Base-by-base conservation (phyloP, 2,113 vertebrate genomes). In the Nymphicus hollandicus region DNA sequence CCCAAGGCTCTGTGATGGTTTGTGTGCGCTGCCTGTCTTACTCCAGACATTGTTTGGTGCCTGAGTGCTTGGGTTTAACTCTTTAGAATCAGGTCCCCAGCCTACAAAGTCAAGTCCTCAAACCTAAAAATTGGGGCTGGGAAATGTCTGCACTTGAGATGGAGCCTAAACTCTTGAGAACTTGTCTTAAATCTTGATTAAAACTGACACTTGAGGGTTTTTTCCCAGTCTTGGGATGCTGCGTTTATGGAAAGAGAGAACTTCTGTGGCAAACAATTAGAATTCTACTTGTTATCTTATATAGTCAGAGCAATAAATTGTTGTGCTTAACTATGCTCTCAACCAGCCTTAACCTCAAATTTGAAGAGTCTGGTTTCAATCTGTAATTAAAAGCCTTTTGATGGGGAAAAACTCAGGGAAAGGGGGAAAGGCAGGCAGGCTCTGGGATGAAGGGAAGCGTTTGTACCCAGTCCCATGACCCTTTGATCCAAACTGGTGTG, bases 331-430 rank as follows among this genome's bases (percentile, higher is more conserved):
- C 90, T 89, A 2, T 1, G 1, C 81, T 94, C 44, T 65, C 82
- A 27, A 78, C 53, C 88, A 88, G 60, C 66, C 76, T 49, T 27
- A 71, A 78, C 89, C 94, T 91, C 84, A 61, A 71, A 63, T 68
- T 65, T 4, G 85, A 91, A 83, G 89, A 65, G 71, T 17, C 64
- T 50, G 70, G 91, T 74, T 69, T 69, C 78, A 4, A 56, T 47
- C 28, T 87, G 78, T 94, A 93, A 96, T 96, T 95, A 96, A 91
- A 94, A 95, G 4, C 58, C 50, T 83, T 91, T 58, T 84, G 80
- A 66, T 5, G 27, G 49, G 64, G 37, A 71, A 80, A 55, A 79
- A 66, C 84, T 74, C 11, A 0, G 39, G 80, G 61, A 84, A 61
- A 72, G 53, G 63, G 41, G 63, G 52, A 25, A 37, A 47, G 84